Evolutionary conservation across 2,888 invertebrate genomes (phyloP), one percentile per base, ranked within the genome.

Genomic region (Steinernema hermaphroditum): DNA sequence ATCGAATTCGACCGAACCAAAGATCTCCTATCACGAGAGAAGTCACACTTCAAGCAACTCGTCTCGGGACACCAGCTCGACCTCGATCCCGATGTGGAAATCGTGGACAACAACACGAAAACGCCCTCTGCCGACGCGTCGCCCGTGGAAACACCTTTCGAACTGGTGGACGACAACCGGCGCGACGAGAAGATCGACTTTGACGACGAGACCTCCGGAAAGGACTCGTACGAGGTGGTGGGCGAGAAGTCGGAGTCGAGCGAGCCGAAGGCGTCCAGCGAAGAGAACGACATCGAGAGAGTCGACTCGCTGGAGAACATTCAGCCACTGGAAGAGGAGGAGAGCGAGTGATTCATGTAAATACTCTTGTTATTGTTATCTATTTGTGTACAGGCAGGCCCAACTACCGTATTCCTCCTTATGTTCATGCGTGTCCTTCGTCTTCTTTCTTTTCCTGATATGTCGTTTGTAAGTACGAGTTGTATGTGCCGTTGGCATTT

Each of bases 101-200:
- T 62, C 2, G 62, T 62, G 29, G 62, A 62, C 16, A 27, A 62
- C 16, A 27, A 29, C 32, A n/a, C 27, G 62, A 62, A 62, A 32
- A 62, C 62, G 14, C 62, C 62, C 16, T 34, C 62, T 8, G 32
- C 27, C 14, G 46, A 46, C 70, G 32, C 49, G 32, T 49, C 70
- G 8, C 54, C 70, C 22, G 37, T 49, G 1, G 50, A 70, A 22
- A 50, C 49, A 14, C 49, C 54, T 1, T 70, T 70, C 50, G 37
- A 49, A 22, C 50, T 27, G 49, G 70, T 49, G n/a, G 70, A 70
- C 50, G 49, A 49, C 46, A 29, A 19, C 16, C 49, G 49, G n/a
- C 44, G 70, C n/a, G 49, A 44, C 54, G 70, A 70, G 37, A 70
- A 70, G n/a, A 70, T 70, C 27, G 49, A 70, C 54, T 70, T 49